Evolutionary conservation across 1,140 invertebrate species (phyloP).

Genomic region (Eueides isabella): DNA sequence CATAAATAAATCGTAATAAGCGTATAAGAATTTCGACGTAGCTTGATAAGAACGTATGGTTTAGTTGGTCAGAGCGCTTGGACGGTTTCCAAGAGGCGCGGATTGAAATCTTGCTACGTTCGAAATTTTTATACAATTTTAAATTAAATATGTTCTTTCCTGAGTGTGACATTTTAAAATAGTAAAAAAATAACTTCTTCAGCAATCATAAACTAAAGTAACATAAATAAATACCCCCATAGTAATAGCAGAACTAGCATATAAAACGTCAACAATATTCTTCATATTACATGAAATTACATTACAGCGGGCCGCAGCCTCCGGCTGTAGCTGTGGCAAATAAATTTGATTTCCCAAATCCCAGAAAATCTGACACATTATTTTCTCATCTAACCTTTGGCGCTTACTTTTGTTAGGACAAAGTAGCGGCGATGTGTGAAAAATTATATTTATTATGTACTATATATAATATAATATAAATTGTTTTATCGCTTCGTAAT

Average conservation of each 20-base stretch:
- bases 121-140: too few relatives aligned
- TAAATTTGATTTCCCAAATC: slow-evolving; percentile 15
- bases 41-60: too few relatives aligned
- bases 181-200: too few relatives aligned
- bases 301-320: not conserved
- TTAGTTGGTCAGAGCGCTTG: too few relatives aligned
- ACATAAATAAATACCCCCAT: not conserved
- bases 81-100: too few relatives aligned
- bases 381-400: slow-evolving; percentile 13
- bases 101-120: too few relatives aligned
- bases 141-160: too few relatives aligned
- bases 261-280: not conserved
- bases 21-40: too few relatives aligned
- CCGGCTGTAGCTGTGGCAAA: not conserved
- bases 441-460: not conserved
- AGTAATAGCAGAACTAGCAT: not conserved
- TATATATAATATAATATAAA: not conserved
- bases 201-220: not conserved
- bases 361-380: slow-evolving; percentile 1
- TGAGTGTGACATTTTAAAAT: too few relatives aligned
- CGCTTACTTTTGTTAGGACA: not conserved
- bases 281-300: not conserved
- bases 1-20: too few relatives aligned
- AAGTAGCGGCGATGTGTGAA: not conserved
- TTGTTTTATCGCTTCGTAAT: too few relatives aligned